Evolutionary conservation across 2,888 invertebrate genomes (phyloP).

Genomic region (Eutolmus rufibarbis): DNA sequence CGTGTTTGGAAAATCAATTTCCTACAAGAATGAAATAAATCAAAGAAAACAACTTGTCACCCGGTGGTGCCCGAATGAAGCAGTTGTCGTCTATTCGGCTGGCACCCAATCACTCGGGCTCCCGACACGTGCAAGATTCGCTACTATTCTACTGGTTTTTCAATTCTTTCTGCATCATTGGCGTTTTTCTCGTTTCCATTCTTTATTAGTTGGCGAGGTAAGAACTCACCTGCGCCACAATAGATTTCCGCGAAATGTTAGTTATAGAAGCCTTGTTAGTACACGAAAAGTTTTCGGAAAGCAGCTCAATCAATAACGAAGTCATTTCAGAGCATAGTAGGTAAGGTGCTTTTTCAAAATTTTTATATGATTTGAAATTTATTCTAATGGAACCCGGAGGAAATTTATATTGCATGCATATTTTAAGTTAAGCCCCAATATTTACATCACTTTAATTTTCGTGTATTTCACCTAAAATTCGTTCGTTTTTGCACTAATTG

Average conservation of each 20-base stretch:
- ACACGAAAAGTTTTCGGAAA: neutral
- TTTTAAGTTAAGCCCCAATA: too few species aligned
- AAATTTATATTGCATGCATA: neutral
- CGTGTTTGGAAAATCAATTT: conserved; percentile 39
- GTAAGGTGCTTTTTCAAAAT: neutral
- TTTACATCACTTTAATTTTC: too few species aligned
- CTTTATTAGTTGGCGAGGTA: neutral
- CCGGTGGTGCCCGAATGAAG: neutral
- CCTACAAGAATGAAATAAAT: conserved; percentile 30
- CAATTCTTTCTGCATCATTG: neutral
- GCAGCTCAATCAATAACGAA: neutral
- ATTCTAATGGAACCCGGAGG: neutral
- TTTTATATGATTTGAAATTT: neutral
- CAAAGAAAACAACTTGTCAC: conserved; percentile 28
- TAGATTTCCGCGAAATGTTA: neutral
- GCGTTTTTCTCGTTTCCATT: neutral
- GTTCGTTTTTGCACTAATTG: too few species aligned
- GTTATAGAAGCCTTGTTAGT: neutral
- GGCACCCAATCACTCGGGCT: neutral
- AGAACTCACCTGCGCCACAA: neutral
- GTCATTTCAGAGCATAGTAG: neutral
- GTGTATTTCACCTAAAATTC: too few species aligned
- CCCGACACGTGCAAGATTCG: neutral
- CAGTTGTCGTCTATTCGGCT: neutral
- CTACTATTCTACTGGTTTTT: neutral